Conservation (phyloP, 2,888 invertebrate species). For the Thymelicus sylvestris region DNA sequence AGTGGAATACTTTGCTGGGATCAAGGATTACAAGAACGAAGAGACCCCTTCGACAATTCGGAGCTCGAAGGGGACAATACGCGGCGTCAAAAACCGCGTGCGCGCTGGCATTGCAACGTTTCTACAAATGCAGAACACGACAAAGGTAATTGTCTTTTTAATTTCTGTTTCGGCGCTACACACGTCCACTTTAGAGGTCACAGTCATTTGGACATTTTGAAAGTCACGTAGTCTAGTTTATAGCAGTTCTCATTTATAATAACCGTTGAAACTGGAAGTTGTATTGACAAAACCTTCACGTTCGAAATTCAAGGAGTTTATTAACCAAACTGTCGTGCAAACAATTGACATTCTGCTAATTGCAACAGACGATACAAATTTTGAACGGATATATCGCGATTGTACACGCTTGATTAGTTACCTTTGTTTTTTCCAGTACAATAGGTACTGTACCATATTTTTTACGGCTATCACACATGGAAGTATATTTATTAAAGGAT, state of each 20-base stretch:
- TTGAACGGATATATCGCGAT: constrained; percentile 27
- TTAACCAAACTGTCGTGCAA: constrained; percentile 15
- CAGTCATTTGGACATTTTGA: constrained; percentile 61
- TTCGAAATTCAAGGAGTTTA: constrained; percentile 25
- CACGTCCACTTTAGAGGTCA: constrained; percentile 77
- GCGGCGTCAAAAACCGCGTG: constrained; percentile 97
- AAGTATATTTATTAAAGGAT: constrained; percentile 13
- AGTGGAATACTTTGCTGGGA: constrained; percentile 91
- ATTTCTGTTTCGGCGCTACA: constrained; percentile 55
- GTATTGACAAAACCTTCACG: constrained; percentile 24
- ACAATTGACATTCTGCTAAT: constrained; percentile 35
- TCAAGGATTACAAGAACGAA: constrained; percentile 88
- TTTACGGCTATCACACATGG: constrained; percentile 7
- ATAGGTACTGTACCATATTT: constrained; percentile 23
- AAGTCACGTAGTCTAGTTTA: constrained; percentile 54
- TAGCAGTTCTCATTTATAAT: constrained; percentile 29
- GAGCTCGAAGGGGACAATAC: constrained; percentile 96
- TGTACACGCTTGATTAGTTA: constrained; percentile 20
- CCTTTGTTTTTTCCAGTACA: constrained; percentile 26
- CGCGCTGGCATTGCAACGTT: constrained; percentile 98
- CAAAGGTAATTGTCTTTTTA: constrained; percentile 88
- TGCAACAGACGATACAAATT: constrained; percentile 23
- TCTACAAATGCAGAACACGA: constrained; percentile 91
- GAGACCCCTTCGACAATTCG: constrained; percentile 91
- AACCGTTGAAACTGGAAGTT: constrained; percentile 30